Evolutionary conservation across 2,888 invertebrate genomes (phyloP).

Genomic region (Poecilus cupreus): DNA sequence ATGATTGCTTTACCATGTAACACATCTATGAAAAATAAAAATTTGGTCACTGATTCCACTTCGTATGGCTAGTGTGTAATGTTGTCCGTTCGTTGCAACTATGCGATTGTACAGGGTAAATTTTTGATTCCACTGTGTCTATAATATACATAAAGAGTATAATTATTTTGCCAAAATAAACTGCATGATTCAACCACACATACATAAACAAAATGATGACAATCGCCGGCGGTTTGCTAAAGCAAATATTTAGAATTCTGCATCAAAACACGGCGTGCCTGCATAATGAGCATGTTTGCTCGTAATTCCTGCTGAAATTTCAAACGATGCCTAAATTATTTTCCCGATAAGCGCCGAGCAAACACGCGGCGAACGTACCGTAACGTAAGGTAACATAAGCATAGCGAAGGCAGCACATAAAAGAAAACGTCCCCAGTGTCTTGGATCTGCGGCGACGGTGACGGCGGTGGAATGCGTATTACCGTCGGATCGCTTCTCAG

Average conservation of each 20-base stretch:
- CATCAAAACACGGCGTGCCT: background rate
- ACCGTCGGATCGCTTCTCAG: conserved; percentile 36
- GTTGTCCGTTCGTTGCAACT: too few relatives aligned
- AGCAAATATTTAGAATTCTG: background rate
- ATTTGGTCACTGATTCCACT: too few relatives aligned
- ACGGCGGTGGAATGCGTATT: conserved; percentile 18
- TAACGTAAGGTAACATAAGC: background rate
- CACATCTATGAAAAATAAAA: too few relatives aligned
- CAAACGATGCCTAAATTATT: background rate
- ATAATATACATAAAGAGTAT: too few relatives aligned
- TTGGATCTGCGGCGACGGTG: background rate
- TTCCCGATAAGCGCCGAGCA: background rate
- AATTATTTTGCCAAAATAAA: too few relatives aligned
- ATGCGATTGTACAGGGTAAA: too few relatives aligned
- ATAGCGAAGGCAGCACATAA: background rate
- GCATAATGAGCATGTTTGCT: conserved; percentile 17
- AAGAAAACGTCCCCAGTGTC: conserved; percentile 16
- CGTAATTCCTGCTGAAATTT: background rate
- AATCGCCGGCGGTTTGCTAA: background rate
- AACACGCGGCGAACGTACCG: background rate
- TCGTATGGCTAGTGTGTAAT: too few relatives aligned
- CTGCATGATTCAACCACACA: background rate
- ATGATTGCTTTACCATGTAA: too few relatives aligned
- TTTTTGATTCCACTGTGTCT: too few relatives aligned
- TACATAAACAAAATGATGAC: background rate